Evolutionary conservation across 2,888 invertebrate species (phyloP).

Genomic region (Harpalus rufipes): DNA sequence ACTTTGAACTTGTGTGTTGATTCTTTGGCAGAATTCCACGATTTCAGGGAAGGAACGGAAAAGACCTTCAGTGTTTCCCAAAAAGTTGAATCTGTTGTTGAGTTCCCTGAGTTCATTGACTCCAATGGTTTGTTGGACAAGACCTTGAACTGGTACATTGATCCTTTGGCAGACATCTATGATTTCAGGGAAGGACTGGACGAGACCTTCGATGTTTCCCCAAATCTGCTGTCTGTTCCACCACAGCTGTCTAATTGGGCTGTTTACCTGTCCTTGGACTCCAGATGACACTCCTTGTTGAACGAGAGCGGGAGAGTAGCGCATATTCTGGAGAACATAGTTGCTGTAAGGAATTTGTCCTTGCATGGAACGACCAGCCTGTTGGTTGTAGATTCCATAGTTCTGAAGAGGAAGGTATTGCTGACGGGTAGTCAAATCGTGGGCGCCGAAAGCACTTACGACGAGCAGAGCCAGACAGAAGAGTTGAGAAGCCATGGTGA

Average conservation of each 20-base stretch:
- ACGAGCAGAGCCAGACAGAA: too few species aligned
- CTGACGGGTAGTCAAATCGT: conserved; percentile 5
- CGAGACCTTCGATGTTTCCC: not conserved
- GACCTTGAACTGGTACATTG: too few species aligned
- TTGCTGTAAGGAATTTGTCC: not conserved
- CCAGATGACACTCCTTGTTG: not conserved
- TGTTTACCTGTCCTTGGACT: not conserved
- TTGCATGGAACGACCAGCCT: not conserved
- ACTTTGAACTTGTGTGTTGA: too few species aligned
- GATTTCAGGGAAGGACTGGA: too few species aligned
- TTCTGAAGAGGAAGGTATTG: not conserved
- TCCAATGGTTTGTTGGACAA: too few species aligned
- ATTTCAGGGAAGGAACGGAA: not conserved
- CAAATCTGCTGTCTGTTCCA: not conserved
- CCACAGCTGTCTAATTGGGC: not conserved
- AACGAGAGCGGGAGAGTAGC: not conserved
- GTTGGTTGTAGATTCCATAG: not conserved
- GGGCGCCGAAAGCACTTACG: too few species aligned
- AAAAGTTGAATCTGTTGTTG: not conserved
- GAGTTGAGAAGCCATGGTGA: too few species aligned
- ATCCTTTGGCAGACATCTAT: too few species aligned
- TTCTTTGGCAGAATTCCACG: not conserved
- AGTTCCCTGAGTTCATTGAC: not conserved
- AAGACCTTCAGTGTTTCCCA: not conserved
- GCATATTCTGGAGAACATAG: not conserved